A percentile compares a stretch with the other conserved stretches of the same genome.
These are phyloP conservation scores for Harlomillsia oculata DNA, from an alignment of 1,140 invertebrate species.

Conservation along the genomic window DNA sequence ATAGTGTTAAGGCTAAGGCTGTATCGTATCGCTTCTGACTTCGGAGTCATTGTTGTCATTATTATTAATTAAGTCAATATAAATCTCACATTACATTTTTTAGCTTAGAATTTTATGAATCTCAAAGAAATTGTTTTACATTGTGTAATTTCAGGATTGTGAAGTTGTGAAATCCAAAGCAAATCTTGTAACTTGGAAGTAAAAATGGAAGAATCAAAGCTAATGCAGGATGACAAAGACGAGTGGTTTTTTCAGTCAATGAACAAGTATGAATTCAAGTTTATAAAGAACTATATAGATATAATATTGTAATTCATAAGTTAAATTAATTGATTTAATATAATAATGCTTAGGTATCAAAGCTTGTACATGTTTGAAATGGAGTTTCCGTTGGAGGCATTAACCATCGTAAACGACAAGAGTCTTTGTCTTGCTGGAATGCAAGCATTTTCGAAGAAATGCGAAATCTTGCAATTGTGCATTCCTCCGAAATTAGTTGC, in stretches of 20 bases:
- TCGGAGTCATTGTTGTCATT: no score
- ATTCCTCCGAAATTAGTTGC: constrained; percentile 35
- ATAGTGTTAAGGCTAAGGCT: no score
- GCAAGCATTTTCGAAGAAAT: constrained; percentile 31
- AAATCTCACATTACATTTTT: no score
- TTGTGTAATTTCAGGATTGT: no score
- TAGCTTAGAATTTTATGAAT: no score
- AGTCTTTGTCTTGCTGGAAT: constrained; percentile 31
- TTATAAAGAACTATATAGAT: background rate
- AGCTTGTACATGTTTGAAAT: constrained; percentile 36
- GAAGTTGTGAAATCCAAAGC: no score
- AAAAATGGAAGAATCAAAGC: constrained; percentile 16
- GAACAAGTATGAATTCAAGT: constrained; percentile 21
- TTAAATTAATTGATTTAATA: background rate
- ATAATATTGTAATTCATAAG: background rate
- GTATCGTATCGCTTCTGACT: no score
- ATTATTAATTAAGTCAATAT: no score
- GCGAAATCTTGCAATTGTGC: constrained; percentile 33
- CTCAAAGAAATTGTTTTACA: no score
- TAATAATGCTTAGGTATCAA: constrained; percentile 25
- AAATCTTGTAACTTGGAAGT: background rate
- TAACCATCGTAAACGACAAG: constrained; percentile 27
- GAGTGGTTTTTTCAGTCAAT: constrained; percentile 36
- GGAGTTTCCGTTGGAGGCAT: constrained; percentile 29
- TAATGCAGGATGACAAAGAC: constrained; percentile 32